These are phyloP conservation scores for Timandra comae DNA, from an alignment of 2,888 invertebrate genomes.

Conservation along the genomic window DNA sequence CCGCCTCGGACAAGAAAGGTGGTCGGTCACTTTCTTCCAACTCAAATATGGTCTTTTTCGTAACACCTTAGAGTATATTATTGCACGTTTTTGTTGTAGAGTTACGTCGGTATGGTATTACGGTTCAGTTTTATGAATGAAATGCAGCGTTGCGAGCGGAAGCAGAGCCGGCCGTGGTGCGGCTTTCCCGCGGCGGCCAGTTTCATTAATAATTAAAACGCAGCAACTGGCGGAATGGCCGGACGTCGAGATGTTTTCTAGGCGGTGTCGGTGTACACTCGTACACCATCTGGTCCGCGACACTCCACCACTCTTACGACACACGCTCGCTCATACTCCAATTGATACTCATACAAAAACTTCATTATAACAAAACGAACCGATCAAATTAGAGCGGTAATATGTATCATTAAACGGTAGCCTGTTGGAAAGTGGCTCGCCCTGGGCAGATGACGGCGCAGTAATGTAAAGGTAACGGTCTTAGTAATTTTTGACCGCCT, in stretches of 20 bases:
- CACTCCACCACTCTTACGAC: slow-evolving; percentile 15
- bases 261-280: slow-evolving; percentile 45
- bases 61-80: slow-evolving; percentile 35
- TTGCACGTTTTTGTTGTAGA: slow-evolving; percentile 24
- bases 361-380: slow-evolving; percentile 24
- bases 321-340: slow-evolving; percentile 15
- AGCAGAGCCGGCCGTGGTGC: slow-evolving; percentile 68
- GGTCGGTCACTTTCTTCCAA: slow-evolving; percentile 18
- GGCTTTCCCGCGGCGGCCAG: slow-evolving; percentile 72
- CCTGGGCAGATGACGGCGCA: slow-evolving; percentile 45
- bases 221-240: slow-evolving; percentile 68
- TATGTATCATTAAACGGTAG: slow-evolving; percentile 58
- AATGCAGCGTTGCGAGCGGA: slow-evolving; percentile 73
- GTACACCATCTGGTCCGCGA: slow-evolving; percentile 41
- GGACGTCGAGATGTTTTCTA: slow-evolving; percentile 74
- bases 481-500: slow-evolving; percentile 60
- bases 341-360: slow-evolving; percentile 14
- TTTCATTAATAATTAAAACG: slow-evolving; percentile 77
- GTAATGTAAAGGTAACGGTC: slow-evolving; percentile 55
- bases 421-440: slow-evolving; percentile 36
- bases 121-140: slow-evolving; percentile 69
- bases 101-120: slow-evolving; percentile 32
- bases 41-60: slow-evolving; percentile 30
- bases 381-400: slow-evolving; percentile 28
- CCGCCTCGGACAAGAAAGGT: slow-evolving; percentile 30